These are phyloP conservation scores for Poecile atricapillus DNA, from an alignment of 2,113 vertebrate species.

Conservation along the genomic window DNA sequence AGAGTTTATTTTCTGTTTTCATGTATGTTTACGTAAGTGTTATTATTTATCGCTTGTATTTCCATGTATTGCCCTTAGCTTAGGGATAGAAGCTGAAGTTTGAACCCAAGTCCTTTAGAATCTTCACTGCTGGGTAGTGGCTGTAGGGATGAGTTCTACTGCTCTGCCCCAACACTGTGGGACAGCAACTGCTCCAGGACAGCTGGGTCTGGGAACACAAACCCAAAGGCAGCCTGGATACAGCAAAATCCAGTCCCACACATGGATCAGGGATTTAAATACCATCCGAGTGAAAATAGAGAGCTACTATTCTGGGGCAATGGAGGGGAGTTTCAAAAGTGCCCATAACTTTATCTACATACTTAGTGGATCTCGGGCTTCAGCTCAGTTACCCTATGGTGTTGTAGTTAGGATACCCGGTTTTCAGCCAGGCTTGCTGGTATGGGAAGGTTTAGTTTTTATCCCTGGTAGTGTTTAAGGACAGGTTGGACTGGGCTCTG, in stretches of 20 bases:
- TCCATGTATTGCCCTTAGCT: not conserved
- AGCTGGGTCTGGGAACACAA: not conserved
- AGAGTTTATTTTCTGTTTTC: not conserved
- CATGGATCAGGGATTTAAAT: not conserved
- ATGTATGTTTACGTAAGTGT: not conserved
- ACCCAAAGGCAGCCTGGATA: not conserved
- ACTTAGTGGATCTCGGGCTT: not conserved
- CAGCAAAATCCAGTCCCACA: not conserved
- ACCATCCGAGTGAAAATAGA: not conserved
- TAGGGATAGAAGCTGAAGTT: not conserved
- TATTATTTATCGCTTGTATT: not conserved
- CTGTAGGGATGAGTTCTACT: not conserved
- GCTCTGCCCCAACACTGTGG: not conserved
- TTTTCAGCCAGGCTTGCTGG: not conserved
- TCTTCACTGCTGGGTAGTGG: not conserved
- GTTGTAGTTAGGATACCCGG: not conserved
- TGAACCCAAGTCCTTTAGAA: not conserved
- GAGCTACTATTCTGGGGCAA: not conserved
- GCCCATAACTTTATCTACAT: not conserved
- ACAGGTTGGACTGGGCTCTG: not conserved
- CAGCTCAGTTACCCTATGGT: not conserved
- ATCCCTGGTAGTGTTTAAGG: not conserved
- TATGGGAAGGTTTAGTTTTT: not conserved
- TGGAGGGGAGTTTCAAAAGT: not conserved
- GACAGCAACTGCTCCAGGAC: not conserved